Conservation (phyloP, 2,797 vertebrate genomes). For the Garrulus glandarius region DNA sequence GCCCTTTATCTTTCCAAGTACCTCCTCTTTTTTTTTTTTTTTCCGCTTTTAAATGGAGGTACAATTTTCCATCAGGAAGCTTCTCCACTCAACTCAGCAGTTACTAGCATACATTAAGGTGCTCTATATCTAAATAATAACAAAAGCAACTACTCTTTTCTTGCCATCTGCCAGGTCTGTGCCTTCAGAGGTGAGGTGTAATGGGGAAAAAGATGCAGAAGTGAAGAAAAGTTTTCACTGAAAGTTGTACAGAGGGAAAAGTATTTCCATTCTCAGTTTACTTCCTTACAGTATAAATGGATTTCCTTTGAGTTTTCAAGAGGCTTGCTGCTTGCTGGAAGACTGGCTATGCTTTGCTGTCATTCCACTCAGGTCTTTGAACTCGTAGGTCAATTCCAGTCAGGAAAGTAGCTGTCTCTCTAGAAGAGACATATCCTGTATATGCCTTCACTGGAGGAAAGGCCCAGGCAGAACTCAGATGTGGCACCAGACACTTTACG, state of each 20-base stretch:
- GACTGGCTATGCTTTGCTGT: background rate
- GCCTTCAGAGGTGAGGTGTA: background rate
- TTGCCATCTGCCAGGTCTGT: background rate
- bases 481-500: background rate
- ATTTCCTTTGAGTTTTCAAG: background rate
- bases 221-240: background rate
- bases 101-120: background rate
- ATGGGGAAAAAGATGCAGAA: background rate
- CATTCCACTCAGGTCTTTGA: background rate
- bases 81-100: background rate
- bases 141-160: background rate
- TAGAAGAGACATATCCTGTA: background rate
- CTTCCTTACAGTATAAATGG: background rate
- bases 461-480: background rate
- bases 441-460: background rate
- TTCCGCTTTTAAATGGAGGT: background rate
- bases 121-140: background rate
- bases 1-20: constrained; percentile 24
- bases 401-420: background rate
- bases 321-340: background rate
- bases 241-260: background rate
- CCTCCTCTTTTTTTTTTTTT: background rate
- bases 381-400: background rate
- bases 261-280: background rate
- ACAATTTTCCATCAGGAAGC: background rate